Evolutionary conservation across 2,888 invertebrate species (phyloP), one percentile per base, ranked within the genome.

Genomic region (Yponomeuta malinellus): DNA sequence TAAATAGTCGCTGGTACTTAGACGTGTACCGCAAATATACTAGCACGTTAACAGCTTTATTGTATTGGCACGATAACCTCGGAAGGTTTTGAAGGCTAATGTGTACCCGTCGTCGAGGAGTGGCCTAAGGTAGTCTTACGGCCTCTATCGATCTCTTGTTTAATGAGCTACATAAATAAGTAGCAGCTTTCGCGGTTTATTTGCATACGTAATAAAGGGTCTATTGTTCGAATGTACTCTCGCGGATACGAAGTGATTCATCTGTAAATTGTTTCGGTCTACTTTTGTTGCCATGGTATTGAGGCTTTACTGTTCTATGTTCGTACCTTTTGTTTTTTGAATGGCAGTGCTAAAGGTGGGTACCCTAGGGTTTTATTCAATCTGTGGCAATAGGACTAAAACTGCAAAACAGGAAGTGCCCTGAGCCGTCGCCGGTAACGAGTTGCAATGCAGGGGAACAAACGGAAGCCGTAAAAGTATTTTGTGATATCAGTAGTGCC

Each of bases 401-500:
- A 59, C 12, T 59, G 52, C 52, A 59, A 12, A 15, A 8, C 52
- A 59, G 52, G 52, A 59, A 59, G 52, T 59, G 52, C 52, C 52
- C 15, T 59, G 5, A 59, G 52, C 52, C 8, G 15, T 59, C 52
- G 15, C 15, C 52, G 15, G 52, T 59, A 59, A 59, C 15, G 52
- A 59, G 52, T 59, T 74, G 74, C 76, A 75, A 72, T 65, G 65
- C 65, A 65, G 29, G 29, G 65, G 65, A 65, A 31, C 65, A 65
- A 65, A 65, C 72, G 74, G 82, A 83, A 83, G 79, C 82, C 80
- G 71, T 81, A 79, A 73, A 72, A 77, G 74, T 72, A 69, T 71
- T 71, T 71, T 75, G 78, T 69, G 77, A 80, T 81, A 82, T 80
- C 79, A 81, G 78, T 78, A 77, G 74, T 77, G 78, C 77, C 76